Base-by-base conservation (phyloP, 2,113 vertebrate species). In the Myotis lucifugus region DNA sequence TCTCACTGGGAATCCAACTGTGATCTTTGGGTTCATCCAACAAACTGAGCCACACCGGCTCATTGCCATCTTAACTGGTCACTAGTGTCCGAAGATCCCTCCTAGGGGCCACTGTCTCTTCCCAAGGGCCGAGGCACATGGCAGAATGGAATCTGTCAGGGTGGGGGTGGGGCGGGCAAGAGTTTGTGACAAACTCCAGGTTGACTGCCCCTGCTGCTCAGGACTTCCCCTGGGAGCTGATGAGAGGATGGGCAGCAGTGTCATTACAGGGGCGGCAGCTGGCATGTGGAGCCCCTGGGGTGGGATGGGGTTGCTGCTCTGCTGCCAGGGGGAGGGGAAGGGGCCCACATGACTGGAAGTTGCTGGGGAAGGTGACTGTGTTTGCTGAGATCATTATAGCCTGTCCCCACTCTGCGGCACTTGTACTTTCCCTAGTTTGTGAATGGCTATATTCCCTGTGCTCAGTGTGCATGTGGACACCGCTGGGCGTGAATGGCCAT, bases 401-500 rank as follows among this genome's bases (percentile, higher is more conserved):
- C 37, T 13, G 14, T 48, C 37, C 6, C 9, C 5, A 25, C 48
- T 52, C 73, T 17, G 34, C 50, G 74, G 5, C 1, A 34, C 40
- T 54, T 50, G 21, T 2, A 1, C 12, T 46, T 3, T 13, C 23
- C 10, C 50, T 40, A 3, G 64, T 83, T 61, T 2, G 2, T 78
- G 11, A 14, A 25, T 7, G n/a, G 8, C 0, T 19, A 0, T 5
- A 4, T 13, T 19, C 54, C 18, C 83, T 69, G 32, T 54, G 42
- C 37, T 84, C 15, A 0, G 8, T 9, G 1, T 4, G 18, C 8
- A 4, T 1, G 15, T 7, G 17, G 50, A 25, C 13, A 34, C 17
- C 25, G 1, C 7, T 37, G 46, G n/a, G 5, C 2, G 0, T 1
- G 40, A 5, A 48, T 10, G 50, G 17, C n/a, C 15, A 17, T 10